Percentiles rank a stretch among this genome's conserved stretches.
phyloP scores from a whole-genome alignment of 2,888 invertebrate species.

The Ochropleura leucogaster region DNA sequence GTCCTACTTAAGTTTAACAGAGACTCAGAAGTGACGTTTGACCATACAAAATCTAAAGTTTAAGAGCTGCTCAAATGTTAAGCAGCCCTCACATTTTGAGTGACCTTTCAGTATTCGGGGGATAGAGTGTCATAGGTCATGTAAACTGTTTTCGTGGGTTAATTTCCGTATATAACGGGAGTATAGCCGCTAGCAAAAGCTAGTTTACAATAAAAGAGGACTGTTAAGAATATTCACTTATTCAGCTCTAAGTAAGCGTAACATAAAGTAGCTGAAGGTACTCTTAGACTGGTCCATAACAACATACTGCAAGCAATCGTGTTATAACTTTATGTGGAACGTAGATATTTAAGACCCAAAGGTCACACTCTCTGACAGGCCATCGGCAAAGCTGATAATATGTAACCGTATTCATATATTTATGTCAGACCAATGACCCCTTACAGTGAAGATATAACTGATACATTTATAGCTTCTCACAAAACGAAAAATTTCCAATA shows the following conservation, averaged over 20 bases:
- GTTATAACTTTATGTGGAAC: background rate
- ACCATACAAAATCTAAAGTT: no score
- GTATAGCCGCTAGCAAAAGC: background rate
- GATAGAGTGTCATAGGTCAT: no score
- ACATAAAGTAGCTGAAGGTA: no score
- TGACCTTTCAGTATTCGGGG: no score
- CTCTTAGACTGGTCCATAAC: background rate
- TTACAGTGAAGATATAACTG: background rate
- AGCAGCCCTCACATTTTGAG: no score
- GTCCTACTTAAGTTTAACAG: no score
- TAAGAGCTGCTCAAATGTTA: no score
- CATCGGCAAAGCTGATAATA: slow-evolving; percentile 39
- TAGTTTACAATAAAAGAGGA: background rate
- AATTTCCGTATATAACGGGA: no score
- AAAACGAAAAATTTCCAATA: background rate
- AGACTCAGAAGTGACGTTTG: no score
- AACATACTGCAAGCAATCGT: background rate
- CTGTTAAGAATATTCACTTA: background rate
- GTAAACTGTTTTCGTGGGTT: no score
- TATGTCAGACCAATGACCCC: slow-evolving; percentile 42
- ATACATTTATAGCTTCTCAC: background rate
- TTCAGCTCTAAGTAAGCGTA: background rate
- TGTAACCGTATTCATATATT: slow-evolving; percentile 24
- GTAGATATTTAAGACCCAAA: slow-evolving; percentile 13
- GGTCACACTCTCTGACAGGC: slow-evolving; percentile 44